A percentile compares a stretch with the other conserved stretches of the same genome.
Evolutionary conservation across 2,888 invertebrate species (phyloP).

Genomic region (Polydrusus tereticollis): DNA sequence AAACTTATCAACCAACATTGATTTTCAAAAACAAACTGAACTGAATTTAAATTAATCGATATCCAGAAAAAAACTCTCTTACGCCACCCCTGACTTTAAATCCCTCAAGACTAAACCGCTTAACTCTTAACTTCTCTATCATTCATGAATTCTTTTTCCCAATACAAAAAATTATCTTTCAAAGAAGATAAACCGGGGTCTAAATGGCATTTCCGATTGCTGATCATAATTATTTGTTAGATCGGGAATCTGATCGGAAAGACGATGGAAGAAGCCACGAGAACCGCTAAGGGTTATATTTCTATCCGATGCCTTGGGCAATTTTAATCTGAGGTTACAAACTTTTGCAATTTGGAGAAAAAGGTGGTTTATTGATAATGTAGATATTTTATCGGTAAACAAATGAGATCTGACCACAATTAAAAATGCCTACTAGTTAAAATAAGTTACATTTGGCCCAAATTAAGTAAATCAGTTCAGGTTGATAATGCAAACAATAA

Average conservation of each 20-base stretch:
- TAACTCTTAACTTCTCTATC: slow-evolving; percentile 26
- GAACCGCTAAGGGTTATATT: slow-evolving; percentile 12
- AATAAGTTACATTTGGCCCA: no score
- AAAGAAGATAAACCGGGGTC: slow-evolving; percentile 20
- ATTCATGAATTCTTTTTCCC: slow-evolving; percentile 29
- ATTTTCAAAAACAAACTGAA: background rate
- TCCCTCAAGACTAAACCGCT: slow-evolving; percentile 11
- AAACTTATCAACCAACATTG: no score
- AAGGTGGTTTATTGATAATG: no score
- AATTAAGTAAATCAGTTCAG: no score
- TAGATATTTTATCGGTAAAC: no score
- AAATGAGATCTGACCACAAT: no score
- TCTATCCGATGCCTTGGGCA: background rate
- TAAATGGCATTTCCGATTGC: slow-evolving; percentile 37
- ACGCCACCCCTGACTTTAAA: slow-evolving; percentile 1
- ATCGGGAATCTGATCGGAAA: slow-evolving; percentile 23
- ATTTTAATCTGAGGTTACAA: background rate
- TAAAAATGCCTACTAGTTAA: no score
- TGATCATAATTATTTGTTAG: slow-evolving; percentile 37
- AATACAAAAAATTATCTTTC: slow-evolving; percentile 30
- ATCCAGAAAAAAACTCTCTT: background rate
- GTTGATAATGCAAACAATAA: no score
- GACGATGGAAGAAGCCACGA: background rate
- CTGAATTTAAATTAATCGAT: background rate
- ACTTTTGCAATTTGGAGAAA: background rate